Base-by-base conservation (phyloP, 2,113 vertebrate genomes). In the Mustela nigripes region DNA sequence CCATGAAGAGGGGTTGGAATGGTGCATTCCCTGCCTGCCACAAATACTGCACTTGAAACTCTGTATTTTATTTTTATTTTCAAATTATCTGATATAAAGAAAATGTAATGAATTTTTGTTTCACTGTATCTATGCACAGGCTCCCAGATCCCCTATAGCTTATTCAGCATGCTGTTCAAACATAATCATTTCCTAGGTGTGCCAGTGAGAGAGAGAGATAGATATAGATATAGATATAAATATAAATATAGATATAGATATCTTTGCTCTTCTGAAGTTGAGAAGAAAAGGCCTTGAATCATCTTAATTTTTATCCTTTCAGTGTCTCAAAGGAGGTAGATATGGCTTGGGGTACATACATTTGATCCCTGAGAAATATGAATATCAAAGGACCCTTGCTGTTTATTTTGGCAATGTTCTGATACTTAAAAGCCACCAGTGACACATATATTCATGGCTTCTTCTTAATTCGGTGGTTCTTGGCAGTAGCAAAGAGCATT, bases 361-460 rank as follows among this genome's bases (percentile, higher is more conserved):
- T 63, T 92, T 92, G 50, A 93, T 93, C 4, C 45, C 63, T 1
- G 1, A 62, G 85, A 94, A 89, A 92, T 67, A 53, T 56, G 28
- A 58, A 48, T 71, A 56, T 82, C 81, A 91, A 78, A 76, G n/a
- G 63, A 60, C 45, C 24, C 5, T 81, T 21, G 4, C 33, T 94
- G 58, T 83, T 96, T 93, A n/a, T 93, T 90, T 88, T 84, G 58
- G 67, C 18, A 10, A 53, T 67, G 79, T 60, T 95, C 33, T 73
- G 60, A 91, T 91, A 83, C 85, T 93, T 71, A 71, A 79, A 94
- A 92, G 48, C 10, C 50, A 63, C 65, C 21, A 58, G 65, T 50
- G 60, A 93, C 12, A 81, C 11, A 0, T 56, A 42, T 89, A 81
- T 89, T 92, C 63, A 74, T 56, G 71, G 24, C 31, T 86, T 97